A percentile compares a stretch with the other conserved stretches of the same genome.
These are phyloP conservation scores for Microchrysa polita DNA, from an alignment of 2,888 invertebrate genomes.

Conservation along the genomic window DNA sequence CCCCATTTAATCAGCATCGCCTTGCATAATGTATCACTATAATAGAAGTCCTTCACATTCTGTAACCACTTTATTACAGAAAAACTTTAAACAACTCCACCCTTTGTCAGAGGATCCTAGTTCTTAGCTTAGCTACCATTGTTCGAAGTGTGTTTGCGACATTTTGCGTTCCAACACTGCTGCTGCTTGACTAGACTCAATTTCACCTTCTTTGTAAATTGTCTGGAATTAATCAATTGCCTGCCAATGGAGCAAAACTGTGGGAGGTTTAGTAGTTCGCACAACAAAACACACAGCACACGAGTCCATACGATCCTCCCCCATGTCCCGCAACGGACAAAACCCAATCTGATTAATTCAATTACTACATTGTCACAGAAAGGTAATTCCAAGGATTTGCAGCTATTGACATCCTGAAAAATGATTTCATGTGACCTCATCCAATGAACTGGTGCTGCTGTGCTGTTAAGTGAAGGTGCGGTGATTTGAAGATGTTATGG, in stretches of 20 bases:
- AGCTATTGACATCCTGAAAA: conserved; percentile 41
- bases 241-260: conserved; percentile 4
- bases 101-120: not conserved
- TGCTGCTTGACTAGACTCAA: conserved; percentile 23
- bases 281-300: too few relatives aligned
- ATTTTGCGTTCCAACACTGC: conserved; percentile 30
- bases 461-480: too few relatives aligned
- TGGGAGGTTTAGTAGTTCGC: not conserved
- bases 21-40: not conserved
- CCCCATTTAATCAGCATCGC: not conserved
- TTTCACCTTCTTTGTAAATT: conserved; percentile 34
- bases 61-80: not conserved
- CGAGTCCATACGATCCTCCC: too few relatives aligned
- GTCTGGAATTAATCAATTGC: conserved; percentile 40
- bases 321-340: not conserved
- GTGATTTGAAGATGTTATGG: conserved; percentile 19
- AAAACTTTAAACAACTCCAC: conserved; percentile 30
- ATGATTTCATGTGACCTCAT: conserved; percentile 30
- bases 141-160: conserved; percentile 23
- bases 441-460: not conserved
- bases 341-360: conserved; percentile 40
- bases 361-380: conserved; percentile 41
- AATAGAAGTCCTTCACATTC: not conserved
- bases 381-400: conserved; percentile 38
- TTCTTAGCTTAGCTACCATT: not conserved